Evolutionary conservation across 64 coral and sea anemone species (phyloP).

Genomic region (Cladopsammia gracilis): DNA sequence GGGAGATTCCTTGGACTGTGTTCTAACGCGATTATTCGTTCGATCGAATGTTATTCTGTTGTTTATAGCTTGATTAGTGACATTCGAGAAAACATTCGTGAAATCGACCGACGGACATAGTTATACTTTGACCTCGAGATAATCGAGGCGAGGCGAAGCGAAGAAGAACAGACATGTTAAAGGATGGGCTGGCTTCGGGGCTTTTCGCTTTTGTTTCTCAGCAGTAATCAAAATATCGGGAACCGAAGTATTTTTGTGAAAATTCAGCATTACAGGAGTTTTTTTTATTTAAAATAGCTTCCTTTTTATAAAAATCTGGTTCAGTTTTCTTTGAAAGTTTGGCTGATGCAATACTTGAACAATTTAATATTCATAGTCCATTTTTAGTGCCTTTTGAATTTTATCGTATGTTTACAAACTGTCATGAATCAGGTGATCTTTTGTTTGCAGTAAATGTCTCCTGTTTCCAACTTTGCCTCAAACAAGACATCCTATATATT

Average conservation of each 20-base stretch:
- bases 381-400: neutral
- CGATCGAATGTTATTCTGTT: neutral
- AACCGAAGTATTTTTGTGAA: neutral
- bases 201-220: neutral
- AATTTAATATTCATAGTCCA: slow-evolving; percentile 17
- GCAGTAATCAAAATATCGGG: neutral
- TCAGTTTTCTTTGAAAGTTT: neutral
- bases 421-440: too few relatives aligned
- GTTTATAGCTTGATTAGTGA: neutral
- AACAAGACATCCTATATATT: too few relatives aligned
- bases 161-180: neutral
- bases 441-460: too few relatives aligned
- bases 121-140: too few relatives aligned
- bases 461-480: too few relatives aligned
- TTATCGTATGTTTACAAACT: too few relatives aligned
- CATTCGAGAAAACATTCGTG: neutral
- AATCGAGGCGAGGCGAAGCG: neutral
- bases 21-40: neutral
- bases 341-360: slow-evolving; percentile 8
- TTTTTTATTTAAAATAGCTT: too few relatives aligned
- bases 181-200: neutral
- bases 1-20: slow-evolving; percentile 67
- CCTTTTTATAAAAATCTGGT: too few relatives aligned
- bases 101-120: neutral
- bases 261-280: too few relatives aligned